These are phyloP conservation scores for Acleris laterana DNA, from an alignment of 2,888 invertebrate species.

Conservation along the genomic window DNA sequence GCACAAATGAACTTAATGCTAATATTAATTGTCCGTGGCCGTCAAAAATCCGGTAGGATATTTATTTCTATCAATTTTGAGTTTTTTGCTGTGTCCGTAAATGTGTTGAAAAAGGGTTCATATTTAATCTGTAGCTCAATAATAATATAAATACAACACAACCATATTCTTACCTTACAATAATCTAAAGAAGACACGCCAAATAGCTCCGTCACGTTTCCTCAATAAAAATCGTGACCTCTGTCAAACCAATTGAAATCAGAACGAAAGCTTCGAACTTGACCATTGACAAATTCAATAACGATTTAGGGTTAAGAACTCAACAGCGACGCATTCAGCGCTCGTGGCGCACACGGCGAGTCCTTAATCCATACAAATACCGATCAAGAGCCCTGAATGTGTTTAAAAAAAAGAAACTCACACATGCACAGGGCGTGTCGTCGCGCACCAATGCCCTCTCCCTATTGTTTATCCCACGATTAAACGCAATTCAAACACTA, in stretches of 20 bases:
- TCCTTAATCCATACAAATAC: no score
- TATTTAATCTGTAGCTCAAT: not conserved
- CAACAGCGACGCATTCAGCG: conserved; percentile 13
- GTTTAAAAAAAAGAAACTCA: conserved; percentile 43
- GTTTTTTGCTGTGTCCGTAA: no score
- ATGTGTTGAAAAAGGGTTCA: no score
- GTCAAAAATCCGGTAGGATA: no score
- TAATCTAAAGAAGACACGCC: conserved; percentile 10
- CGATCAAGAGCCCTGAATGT: not conserved
- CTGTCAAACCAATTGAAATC: conserved; percentile 33
- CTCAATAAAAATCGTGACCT: conserved; percentile 33
- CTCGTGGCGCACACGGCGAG: no score
- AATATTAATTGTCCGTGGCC: no score
- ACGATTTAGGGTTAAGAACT: conserved; percentile 32
- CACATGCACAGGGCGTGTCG: conserved; percentile 76
- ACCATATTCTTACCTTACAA: not conserved
- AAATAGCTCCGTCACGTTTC: conserved; percentile 30
- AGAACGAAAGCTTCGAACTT: conserved; percentile 29
- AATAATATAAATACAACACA: not conserved
- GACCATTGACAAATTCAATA: conserved; percentile 30
- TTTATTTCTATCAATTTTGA: no score
- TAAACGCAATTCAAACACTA: conserved; percentile 83
- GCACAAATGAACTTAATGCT: no score
- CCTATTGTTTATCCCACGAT: conserved; percentile 84
- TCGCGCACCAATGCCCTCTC: conserved; percentile 66